Conservation (phyloP, 2,888 invertebrate species). For the Onthophagus sagittarius region DNA sequence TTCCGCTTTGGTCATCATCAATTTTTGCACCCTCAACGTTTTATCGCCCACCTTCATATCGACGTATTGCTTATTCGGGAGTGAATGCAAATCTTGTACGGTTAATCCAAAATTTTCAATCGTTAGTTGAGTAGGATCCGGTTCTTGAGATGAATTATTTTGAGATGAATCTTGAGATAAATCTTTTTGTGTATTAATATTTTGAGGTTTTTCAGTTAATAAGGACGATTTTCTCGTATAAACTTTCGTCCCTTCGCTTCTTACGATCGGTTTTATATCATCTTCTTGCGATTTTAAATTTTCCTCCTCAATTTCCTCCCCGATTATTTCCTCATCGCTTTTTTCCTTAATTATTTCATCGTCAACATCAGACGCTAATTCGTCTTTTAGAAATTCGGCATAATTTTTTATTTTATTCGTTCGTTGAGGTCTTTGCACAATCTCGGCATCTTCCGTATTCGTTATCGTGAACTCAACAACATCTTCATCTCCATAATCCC, state of each 20-base stretch:
- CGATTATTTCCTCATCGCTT: constrained; percentile 30
- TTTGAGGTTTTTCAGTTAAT: constrained; percentile 25
- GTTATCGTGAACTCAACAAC: constrained; percentile 39
- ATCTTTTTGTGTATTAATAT: too few species aligned
- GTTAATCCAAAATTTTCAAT: constrained; percentile 37
- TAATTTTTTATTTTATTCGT: constrained; percentile 56
- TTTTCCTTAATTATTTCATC: constrained; percentile 30
- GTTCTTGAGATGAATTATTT: neutral
- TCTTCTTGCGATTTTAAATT: neutral
- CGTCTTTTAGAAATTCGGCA: constrained; percentile 56
- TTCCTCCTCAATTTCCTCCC: constrained; percentile 41
- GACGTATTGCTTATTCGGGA: constrained; percentile 39
- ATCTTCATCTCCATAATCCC: constrained; percentile 32
- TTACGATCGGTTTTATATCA: constrained; percentile 45
- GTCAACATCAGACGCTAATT: constrained; percentile 39
- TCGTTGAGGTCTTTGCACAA: constrained; percentile 52
- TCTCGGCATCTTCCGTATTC: constrained; percentile 37
- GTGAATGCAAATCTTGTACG: constrained; percentile 36
- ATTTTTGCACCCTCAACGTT: constrained; percentile 62
- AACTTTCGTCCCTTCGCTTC: constrained; percentile 46
- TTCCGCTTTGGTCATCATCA: constrained; percentile 64
- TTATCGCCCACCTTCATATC: constrained; percentile 54
- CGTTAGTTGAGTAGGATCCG: constrained; percentile 24
- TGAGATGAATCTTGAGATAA: neutral
- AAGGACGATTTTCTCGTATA: constrained; percentile 34